phyloP scores from a whole-genome alignment of 1,140 invertebrate genomes.

The Mycetomoellerius zeteki region DNA sequence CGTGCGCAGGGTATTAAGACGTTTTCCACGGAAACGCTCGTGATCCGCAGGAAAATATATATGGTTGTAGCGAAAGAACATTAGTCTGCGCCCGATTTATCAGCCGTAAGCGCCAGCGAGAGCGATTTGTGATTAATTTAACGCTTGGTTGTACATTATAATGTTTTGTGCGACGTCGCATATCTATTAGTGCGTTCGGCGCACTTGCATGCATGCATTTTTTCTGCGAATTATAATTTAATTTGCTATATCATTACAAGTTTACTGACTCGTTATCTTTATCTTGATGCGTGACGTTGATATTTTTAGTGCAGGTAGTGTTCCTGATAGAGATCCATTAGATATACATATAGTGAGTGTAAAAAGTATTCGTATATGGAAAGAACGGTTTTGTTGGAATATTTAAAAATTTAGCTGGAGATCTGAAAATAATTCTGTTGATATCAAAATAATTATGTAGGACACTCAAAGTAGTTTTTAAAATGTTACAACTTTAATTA shows the following conservation, averaged over 20 bases:
- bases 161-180: neutral
- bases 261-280: neutral
- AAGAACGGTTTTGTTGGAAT: too few species aligned
- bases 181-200: neutral
- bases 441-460: too few species aligned
- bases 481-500: too few species aligned
- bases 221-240: constrained; percentile 35
- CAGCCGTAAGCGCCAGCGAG: neutral
- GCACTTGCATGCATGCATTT: neutral
- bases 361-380: too few species aligned
- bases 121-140: neutral
- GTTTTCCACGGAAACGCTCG: constrained; percentile 15
- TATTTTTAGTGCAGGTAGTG: neutral
- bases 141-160: constrained; percentile 9
- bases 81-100: constrained; percentile 15
- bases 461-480: too few species aligned
- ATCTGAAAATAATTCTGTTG: too few species aligned
- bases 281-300: neutral
- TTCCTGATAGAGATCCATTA: too few species aligned
- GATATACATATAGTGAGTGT: too few species aligned
- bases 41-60: neutral
- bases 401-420: too few species aligned
- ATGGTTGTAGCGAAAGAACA: neutral
- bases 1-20: constrained; percentile 17
- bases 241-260: constrained; percentile 19